Evolutionary conservation across 2,113 vertebrate genomes (phyloP), one percentile per base, ranked within the genome.

Genomic region (Isurus oxyrinchus): DNA sequence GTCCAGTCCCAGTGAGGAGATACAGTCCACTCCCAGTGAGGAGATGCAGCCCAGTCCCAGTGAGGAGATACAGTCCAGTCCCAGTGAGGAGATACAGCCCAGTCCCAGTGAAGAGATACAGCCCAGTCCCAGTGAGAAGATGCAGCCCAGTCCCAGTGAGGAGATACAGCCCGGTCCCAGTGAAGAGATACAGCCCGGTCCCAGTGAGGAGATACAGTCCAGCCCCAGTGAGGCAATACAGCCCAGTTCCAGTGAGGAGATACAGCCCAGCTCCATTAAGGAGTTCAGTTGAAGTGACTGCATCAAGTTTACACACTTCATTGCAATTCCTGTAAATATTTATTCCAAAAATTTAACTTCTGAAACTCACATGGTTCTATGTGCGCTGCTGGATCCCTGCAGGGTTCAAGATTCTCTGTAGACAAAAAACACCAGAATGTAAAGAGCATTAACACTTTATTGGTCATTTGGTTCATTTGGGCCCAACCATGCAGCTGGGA

Each of bases 331-430:
- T 40, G 1, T 40, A 40, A 40, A 23, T 40, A 63, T 40, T 94
- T 63, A 40, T 31, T n/a, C 7, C 5, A 94, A 94, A 63, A 94
- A 40, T 40, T 6, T 35, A 31, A 95, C 13, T 23, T 91, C 27
- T 61, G 35, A 44, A 53, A 95, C 94, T 69, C 49, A 95, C 94
- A 72, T 95, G 94, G 67, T 5, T 95, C 67, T 31, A 44, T 55
- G 11, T 31, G 10, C 4, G 44, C 10, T 14, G 40, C 49, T 95
- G 66, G 25, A 27, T 72, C 67, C 27, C 49, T 69, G 66, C 94
- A 95, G 4, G 66, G 94, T 72, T 49, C 49, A 55, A 95, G 94
- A 72, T 95, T 95, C 13, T 76, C 94, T 95, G 49, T 95, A 25
- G 67, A 53, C 13, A 31, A 49, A 55, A 95, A 69, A 1, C 35